Percentiles rank a stretch among this genome's conserved stretches.
Conservation (phyloP, 2,113 vertebrate genomes). For the Takifugu bimaculatus region DNA sequence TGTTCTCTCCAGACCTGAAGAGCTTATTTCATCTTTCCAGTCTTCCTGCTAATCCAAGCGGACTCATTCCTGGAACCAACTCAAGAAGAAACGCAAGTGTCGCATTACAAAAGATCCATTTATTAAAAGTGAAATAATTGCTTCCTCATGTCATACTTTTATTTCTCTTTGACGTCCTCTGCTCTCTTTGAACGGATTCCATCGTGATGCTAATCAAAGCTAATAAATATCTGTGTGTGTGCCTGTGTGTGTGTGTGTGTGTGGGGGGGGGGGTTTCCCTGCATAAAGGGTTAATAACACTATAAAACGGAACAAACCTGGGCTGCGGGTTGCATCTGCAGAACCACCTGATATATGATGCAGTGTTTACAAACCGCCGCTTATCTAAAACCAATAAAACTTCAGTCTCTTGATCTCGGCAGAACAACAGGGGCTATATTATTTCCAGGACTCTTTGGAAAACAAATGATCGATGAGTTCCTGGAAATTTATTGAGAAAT, state of each 20-base stretch:
- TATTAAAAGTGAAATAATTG: no score
- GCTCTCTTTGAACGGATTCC: background rate
- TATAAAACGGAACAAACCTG: constrained; percentile 17
- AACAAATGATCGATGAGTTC: constrained; percentile 27
- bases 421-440: constrained; percentile 12
- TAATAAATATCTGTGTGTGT: background rate
- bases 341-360: constrained; percentile 13
- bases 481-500: constrained; percentile 20
- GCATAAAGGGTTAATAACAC: constrained; percentile 6
- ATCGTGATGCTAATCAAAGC: constrained; percentile 10
- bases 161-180: no score
- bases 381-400: constrained; percentile 32
- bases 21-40: no score
- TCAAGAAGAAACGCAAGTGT: no score
- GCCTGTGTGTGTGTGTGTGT: background rate
- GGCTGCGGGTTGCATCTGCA: constrained; percentile 36
- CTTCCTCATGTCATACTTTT: no score
- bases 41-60: no score
- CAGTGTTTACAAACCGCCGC: constrained; percentile 33
- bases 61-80: no score
- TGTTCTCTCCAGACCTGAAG: no score
- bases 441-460: constrained; percentile 24
- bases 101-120: no score
- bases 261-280: no score
- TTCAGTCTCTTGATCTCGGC: constrained; percentile 22